Evolutionary conservation across 2,797 vertebrate genomes (phyloP).

Genomic region (Hafferia zeledoni): DNA sequence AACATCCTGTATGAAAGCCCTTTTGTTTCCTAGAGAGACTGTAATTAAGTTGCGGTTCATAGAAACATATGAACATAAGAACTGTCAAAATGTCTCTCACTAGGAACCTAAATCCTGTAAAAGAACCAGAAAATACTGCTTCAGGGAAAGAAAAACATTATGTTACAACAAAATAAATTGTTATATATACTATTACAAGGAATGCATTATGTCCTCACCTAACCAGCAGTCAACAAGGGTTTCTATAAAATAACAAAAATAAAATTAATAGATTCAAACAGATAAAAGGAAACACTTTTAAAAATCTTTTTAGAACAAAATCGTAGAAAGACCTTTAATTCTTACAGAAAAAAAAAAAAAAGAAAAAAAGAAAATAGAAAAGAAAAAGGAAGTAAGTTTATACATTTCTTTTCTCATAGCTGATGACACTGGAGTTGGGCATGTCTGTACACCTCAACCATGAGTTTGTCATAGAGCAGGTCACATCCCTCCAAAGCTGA

Average conservation of each 20-base stretch:
- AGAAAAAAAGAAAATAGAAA: rapidly evolving
- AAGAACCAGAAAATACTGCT: background rate
- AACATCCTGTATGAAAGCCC: background rate
- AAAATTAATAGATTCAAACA: background rate
- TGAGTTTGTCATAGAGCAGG: background rate
- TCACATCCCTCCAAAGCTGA: background rate
- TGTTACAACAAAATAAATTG: background rate
- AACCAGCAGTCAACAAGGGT: rapidly evolving
- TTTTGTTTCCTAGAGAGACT: background rate
- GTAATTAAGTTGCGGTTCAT: background rate
- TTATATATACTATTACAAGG: background rate
- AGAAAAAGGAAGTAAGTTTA: rapidly evolving
- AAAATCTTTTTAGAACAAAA: background rate
- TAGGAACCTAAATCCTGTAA: background rate
- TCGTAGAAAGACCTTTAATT: background rate
- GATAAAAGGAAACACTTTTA: background rate
- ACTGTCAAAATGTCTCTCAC: background rate
- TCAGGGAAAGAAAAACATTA: background rate
- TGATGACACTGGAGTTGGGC: rapidly evolving
- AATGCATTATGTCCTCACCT: background rate
- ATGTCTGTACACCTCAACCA: background rate
- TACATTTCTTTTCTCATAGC: background rate
- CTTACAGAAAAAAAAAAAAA: rapidly evolving
- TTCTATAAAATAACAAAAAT: background rate
- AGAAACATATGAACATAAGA: background rate